phyloP scores from a whole-genome alignment of 2,797 vertebrate species.

The Silurus lanzhouensis region DNA sequence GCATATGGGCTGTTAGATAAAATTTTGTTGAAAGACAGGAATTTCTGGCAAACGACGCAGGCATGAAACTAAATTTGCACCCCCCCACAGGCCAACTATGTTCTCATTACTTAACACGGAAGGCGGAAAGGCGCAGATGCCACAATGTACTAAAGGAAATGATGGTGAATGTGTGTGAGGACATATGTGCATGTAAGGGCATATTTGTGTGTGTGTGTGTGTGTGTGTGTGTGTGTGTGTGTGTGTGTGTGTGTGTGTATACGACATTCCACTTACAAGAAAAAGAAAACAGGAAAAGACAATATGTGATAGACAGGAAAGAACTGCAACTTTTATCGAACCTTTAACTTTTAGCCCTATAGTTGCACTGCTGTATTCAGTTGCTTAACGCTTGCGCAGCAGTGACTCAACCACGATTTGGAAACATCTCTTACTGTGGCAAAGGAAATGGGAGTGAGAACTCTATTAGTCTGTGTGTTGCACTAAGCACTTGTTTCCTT shows the following conservation, averaged over 20 bases:
- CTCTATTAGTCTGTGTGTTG: neutral
- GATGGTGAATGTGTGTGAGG: neutral
- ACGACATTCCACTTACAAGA: neutral
- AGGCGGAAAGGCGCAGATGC: slow-evolving; percentile 8
- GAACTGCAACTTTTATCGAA: neutral
- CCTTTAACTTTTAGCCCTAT: neutral
- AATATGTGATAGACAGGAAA: slow-evolving; percentile 27
- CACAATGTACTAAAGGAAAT: slow-evolving; percentile 7
- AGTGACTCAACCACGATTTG: neutral
- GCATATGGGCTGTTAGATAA: neutral
- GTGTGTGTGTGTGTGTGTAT: slow-evolving; percentile 11
- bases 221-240: neutral
- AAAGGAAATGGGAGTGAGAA: slow-evolving; percentile 6
- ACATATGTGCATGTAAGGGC: no score
- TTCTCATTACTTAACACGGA: neutral
- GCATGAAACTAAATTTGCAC: neutral
- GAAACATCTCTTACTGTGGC: slow-evolving; percentile 9
- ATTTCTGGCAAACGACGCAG: neutral
- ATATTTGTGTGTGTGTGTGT: neutral
- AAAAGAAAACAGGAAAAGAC: slow-evolving; percentile 35
- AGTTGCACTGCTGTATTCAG: neutral
- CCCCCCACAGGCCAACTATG: neutral
- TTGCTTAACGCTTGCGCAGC: slow-evolving; percentile 17
- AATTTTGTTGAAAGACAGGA: neutral
- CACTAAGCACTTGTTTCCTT: neutral